Evolutionary conservation across 2,113 vertebrate species (phyloP).

Genomic region (Gymnocephalus cernua): DNA sequence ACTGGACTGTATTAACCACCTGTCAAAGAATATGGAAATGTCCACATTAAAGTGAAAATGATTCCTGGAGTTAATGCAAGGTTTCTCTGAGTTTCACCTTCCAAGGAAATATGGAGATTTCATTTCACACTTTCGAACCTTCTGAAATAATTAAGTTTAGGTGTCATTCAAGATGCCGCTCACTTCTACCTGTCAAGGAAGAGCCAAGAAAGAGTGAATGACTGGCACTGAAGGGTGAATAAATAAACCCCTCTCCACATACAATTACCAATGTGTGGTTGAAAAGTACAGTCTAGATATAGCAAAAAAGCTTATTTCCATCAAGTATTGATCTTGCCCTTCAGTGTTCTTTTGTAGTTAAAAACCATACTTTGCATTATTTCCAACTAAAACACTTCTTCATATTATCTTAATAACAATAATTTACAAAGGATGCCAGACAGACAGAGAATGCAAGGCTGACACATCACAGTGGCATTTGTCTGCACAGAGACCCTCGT

Average conservation of each 20-base stretch:
- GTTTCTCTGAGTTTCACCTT: slow-evolving; percentile 1
- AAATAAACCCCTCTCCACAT: slow-evolving; percentile 28
- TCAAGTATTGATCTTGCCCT: not conserved
- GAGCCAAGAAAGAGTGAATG: slow-evolving; percentile 47
- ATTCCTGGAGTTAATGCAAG: slow-evolving; percentile 25
- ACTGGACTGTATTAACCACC: not conserved
- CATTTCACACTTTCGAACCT: slow-evolving; percentile 33
- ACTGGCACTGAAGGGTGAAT: slow-evolving; percentile 58
- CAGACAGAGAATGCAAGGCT: not conserved
- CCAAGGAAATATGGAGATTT: slow-evolving; percentile 21
- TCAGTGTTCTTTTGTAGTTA: not conserved
- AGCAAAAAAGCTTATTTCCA: not conserved
- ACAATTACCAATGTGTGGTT: not conserved
- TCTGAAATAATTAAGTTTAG: slow-evolving; percentile 61
- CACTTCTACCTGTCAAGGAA: slow-evolving; percentile 64
- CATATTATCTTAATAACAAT: not conserved
- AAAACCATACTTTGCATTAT: not conserved
- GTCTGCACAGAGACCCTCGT: slow-evolving; percentile 12
- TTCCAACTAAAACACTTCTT: not conserved
- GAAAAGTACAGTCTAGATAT: not conserved
- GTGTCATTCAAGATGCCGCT: slow-evolving; percentile 65
- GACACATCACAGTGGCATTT: not conserved
- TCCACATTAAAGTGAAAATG: not conserved
- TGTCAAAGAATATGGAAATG: slow-evolving; percentile 10
- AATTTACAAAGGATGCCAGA: not conserved